Evolutionary conservation across 2,888 invertebrate genomes (phyloP).

Genomic region (Hyppa rectilinea): DNA sequence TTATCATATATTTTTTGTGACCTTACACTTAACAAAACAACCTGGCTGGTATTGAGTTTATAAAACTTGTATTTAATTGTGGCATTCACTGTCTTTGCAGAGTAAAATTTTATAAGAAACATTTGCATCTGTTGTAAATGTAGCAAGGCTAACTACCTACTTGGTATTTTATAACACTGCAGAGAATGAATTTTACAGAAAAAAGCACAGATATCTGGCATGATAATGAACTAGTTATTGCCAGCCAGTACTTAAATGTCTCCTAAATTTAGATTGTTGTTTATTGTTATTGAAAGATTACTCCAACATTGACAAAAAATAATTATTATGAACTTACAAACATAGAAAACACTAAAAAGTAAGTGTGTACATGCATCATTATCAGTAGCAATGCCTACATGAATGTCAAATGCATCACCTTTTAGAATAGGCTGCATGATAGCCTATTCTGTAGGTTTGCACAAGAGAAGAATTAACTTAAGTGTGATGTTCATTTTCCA

Average conservation of each 20-base stretch:
- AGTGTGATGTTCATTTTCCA: background rate
- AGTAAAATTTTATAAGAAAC: background rate
- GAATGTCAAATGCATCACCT: background rate
- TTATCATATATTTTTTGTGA: slow-evolving; percentile 1
- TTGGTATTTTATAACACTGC: background rate
- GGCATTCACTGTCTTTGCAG: background rate
- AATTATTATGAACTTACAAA: background rate
- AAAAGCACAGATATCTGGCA: background rate
- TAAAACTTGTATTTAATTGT: slow-evolving; percentile 5
- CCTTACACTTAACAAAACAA: background rate
- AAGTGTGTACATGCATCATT: background rate
- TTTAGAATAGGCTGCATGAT: too few relatives aligned
- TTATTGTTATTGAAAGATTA: slow-evolving; percentile 1
- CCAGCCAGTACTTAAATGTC: background rate
- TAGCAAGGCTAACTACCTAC: slow-evolving; percentile 17
- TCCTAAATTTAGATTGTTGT: background rate
- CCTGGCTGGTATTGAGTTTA: background rate
- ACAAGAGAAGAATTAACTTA: background rate
- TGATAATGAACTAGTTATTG: background rate
- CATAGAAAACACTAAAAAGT: background rate
- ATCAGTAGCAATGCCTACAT: too few relatives aligned
- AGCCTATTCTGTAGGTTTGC: too few relatives aligned
- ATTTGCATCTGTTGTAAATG: background rate
- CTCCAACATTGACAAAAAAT: background rate
- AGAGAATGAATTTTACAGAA: background rate